These are phyloP conservation scores for Cherax destructor DNA, from an alignment of 1,140 invertebrate species.

Conservation along the genomic window DNA sequence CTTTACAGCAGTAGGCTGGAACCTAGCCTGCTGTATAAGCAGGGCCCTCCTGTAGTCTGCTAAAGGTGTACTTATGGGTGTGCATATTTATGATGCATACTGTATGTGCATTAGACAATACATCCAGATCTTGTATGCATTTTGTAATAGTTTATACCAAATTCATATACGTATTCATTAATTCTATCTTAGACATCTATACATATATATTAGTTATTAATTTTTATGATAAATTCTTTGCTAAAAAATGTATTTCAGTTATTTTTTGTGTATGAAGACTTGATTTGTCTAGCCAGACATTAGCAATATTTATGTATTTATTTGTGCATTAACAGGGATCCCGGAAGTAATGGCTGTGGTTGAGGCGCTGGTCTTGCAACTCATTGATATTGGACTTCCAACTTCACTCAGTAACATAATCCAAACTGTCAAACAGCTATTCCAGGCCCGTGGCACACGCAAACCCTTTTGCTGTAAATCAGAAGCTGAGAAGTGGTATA, in stretches of 20 bases:
- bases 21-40: too few relatives aligned
- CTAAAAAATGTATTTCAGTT: not conserved
- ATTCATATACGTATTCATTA: too few relatives aligned
- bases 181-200: not conserved
- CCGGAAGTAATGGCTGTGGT: slow-evolving; percentile 42
- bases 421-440: slow-evolving; percentile 34
- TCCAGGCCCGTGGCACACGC: not conserved
- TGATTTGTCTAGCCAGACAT: too few relatives aligned
- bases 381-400: slow-evolving; percentile 52
- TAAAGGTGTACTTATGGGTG: too few relatives aligned
- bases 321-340: not conserved
- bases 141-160: too few relatives aligned
- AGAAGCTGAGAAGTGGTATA: slow-evolving; percentile 24
- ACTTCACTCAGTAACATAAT: slow-evolving; percentile 1
- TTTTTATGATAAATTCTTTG: not conserved
- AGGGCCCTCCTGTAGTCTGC: too few relatives aligned
- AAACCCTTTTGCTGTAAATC: slow-evolving; percentile 26
- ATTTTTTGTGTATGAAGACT: not conserved
- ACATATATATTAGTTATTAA: not conserved
- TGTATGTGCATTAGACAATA: too few relatives aligned
- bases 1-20: too few relatives aligned
- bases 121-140: too few relatives aligned
- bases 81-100: too few relatives aligned
- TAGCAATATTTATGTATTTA: not conserved
- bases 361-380: slow-evolving; percentile 41